Evolutionary conservation across 2,113 vertebrate genomes (phyloP).

Genomic region (Xiphorhynchus elegans): DNA sequence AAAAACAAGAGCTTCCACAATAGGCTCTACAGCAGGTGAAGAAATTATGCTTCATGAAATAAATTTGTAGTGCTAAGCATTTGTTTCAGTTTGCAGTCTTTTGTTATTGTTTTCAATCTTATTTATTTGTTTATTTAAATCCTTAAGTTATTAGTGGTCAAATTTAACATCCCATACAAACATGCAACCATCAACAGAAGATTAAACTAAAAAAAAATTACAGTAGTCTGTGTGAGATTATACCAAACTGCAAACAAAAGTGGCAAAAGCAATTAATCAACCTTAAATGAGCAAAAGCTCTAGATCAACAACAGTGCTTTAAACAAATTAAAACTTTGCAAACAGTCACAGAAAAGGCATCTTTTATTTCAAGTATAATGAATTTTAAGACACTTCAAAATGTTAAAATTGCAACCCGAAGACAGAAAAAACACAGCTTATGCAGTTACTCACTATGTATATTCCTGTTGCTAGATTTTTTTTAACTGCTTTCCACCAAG

Average conservation of each 20-base stretch:
- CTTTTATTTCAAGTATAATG: neutral
- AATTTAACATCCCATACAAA: constrained; percentile 27
- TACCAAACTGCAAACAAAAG: constrained; percentile 42
- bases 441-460: neutral
- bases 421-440: neutral
- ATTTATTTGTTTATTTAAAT: constrained; percentile 53
- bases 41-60: neutral
- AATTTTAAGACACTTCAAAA: constrained; percentile 34
- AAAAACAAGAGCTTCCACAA: neutral
- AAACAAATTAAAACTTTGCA: constrained; percentile 27
- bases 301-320: constrained; percentile 45
- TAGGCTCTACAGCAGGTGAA: neutral
- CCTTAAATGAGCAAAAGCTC: constrained; percentile 6
- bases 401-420: constrained; percentile 8
- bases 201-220: neutral
- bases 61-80: neutral
- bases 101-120: constrained; percentile 38
- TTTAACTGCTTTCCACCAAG: neutral
- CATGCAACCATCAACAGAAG: constrained; percentile 5
- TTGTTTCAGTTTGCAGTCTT: neutral
- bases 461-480: neutral
- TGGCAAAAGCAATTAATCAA: constrained; percentile 56
- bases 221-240: constrained; percentile 24
- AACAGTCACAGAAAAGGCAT: neutral
- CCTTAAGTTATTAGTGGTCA: neutral